Percentiles rank a stretch among this genome's conserved stretches.
Evolutionary conservation across 2,888 invertebrate species (phyloP).

Genomic region (Eupithecia dodoneata): DNA sequence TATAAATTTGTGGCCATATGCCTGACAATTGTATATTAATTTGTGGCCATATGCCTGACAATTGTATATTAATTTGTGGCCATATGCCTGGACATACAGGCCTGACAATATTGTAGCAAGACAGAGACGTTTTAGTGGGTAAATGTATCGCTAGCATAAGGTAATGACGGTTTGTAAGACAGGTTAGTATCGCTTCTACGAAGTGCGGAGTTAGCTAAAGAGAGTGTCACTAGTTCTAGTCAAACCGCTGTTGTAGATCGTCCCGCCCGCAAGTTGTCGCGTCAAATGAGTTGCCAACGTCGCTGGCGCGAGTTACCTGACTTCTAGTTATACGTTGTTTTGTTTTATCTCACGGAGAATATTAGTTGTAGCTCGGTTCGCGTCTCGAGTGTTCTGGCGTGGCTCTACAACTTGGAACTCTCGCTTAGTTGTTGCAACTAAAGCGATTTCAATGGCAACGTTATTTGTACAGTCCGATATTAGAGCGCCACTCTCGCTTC

Average conservation of each 20-base stretch:
- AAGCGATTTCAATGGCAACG: neutral
- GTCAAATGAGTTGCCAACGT: conserved; percentile 21
- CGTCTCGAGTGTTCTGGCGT: conserved; percentile 43
- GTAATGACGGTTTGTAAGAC: neutral
- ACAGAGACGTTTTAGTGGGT: neutral
- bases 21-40: too few relatives aligned
- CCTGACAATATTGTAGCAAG: neutral
- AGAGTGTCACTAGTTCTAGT: conserved; percentile 39
- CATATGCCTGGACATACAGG: neutral
- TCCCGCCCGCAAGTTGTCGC: conserved; percentile 32
- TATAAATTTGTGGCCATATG: neutral
- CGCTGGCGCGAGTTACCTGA: conserved; percentile 71
- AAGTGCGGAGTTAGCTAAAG: conserved; percentile 6
- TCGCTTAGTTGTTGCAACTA: too few relatives aligned
- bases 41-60: too few relatives aligned
- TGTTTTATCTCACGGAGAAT: conserved; percentile 60
- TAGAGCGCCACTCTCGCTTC: neutral
- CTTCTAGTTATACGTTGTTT: conserved; percentile 64
- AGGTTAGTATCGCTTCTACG: conserved; percentile 14
- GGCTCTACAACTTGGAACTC: neutral
- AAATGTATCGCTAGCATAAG: conserved; percentile 10
- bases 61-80: too few relatives aligned
- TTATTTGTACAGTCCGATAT: neutral
- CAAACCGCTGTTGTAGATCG: conserved; percentile 39
- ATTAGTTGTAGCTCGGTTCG: conserved; percentile 60